These are phyloP conservation scores for Recurvirostra avosetta DNA, from an alignment of 2,113 vertebrate species.

Conservation along the genomic window DNA sequence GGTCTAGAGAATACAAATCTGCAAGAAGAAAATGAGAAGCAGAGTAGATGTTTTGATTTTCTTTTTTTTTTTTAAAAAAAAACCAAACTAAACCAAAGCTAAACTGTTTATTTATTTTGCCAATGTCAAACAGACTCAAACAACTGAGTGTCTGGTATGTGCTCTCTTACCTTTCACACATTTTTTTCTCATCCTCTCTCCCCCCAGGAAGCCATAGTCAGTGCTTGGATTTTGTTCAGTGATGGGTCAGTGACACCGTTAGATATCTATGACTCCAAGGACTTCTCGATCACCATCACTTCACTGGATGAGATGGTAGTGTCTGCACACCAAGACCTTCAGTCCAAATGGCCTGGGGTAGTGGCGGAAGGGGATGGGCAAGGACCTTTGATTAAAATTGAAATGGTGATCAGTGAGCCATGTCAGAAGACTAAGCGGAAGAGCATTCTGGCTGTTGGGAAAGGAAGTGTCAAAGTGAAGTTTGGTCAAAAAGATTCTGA, in stretches of 20 bases:
- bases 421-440: conserved; percentile 97
- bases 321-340: conserved; percentile 78
- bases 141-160: background rate
- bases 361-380: conserved; percentile 91
- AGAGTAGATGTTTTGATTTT: background rate
- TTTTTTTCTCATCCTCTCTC: background rate
- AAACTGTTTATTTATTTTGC: background rate
- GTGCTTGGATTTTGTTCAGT: conserved; percentile 92
- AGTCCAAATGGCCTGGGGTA: conserved; percentile 80
- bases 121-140: background rate
- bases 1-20: background rate
- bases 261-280: conserved; percentile 91
- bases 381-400: conserved; percentile 86
- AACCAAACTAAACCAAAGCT: background rate
- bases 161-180: background rate
- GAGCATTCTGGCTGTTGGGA: conserved; percentile 86
- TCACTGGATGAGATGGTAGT: conserved; percentile 90
- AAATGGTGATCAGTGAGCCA: conserved; percentile 91
- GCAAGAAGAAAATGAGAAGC: too few relatives aligned
- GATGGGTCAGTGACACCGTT: conserved; percentile 91
- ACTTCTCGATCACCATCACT: conserved; percentile 84
- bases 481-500: conserved; percentile 78
- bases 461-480: conserved; percentile 85
- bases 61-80: background rate
- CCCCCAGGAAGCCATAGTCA: conserved; percentile 88